phyloP scores from a whole-genome alignment of 2,888 invertebrate species.

The Cantharis flavilabris region DNA sequence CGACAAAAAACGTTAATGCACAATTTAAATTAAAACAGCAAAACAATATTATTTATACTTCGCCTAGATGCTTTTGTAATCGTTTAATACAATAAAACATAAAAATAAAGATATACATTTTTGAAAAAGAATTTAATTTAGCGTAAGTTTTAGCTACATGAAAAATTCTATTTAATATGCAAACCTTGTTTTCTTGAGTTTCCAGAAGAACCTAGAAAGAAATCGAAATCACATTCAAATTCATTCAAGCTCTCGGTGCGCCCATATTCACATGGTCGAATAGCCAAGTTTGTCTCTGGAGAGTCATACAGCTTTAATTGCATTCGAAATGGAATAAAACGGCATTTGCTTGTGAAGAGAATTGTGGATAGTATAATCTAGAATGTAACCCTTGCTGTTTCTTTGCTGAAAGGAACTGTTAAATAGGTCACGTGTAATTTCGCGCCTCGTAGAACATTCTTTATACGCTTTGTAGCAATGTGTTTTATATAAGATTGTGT shows the following conservation, averaged over 20 bases:
- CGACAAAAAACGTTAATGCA: neutral
- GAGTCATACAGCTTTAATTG: constrained; percentile 29
- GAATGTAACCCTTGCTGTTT: constrained; percentile 18
- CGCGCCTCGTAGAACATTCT: constrained; percentile 25
- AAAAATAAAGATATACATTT: neutral
- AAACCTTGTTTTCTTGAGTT: constrained; percentile 20
- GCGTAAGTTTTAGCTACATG: neutral
- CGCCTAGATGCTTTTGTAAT: neutral
- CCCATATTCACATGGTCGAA: constrained; percentile 30
- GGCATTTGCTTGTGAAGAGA: constrained; percentile 18
- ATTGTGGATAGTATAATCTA: constrained; percentile 14
- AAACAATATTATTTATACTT: neutral
- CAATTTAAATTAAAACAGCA: neutral
- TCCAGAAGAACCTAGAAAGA: constrained; percentile 12
- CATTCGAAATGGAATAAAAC: constrained; percentile 31
- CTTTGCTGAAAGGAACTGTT: constrained; percentile 26
- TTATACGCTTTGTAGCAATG: constrained; percentile 19
- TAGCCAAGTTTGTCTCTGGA: constrained; percentile 26
- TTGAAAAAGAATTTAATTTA: neutral
- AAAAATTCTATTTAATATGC: constrained; percentile 20
- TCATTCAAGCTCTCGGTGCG: constrained; percentile 25
- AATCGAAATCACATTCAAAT: constrained; percentile 30
- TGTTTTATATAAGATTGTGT: constrained; percentile 15
- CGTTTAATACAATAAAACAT: neutral
- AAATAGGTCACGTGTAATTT: constrained; percentile 29